A percentile compares a stretch with the other conserved stretches of the same genome.
phyloP scores from a whole-genome alignment of 2,888 invertebrate genomes.

The Heliconius ethilla region DNA sequence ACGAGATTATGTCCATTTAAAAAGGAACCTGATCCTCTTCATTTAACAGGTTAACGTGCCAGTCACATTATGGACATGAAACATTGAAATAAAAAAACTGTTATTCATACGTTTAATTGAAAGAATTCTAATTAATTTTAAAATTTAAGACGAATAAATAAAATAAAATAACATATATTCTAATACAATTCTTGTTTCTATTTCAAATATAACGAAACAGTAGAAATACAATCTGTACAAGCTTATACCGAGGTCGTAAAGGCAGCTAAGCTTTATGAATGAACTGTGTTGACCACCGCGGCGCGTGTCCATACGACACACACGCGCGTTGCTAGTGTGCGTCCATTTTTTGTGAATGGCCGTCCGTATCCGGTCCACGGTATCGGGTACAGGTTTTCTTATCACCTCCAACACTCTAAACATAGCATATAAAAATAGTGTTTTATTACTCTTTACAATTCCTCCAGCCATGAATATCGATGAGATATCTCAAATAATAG shows the following conservation, averaged over 20 bases:
- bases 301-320: conserved; percentile 39
- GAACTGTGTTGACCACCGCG: conserved; percentile 63
- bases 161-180: not conserved
- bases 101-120: conserved; percentile 8
- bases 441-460: conserved; percentile 78
- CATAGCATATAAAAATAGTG: conserved; percentile 79
- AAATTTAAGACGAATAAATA: not conserved
- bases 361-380: conserved; percentile 77
- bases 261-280: conserved; percentile 75
- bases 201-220: conserved; percentile 6
- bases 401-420: conserved; percentile 79
- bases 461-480: conserved; percentile 71
- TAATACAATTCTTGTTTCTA: not conserved
- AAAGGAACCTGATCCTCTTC: conserved; percentile 47
- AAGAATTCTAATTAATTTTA: not conserved
- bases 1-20: conserved; percentile 47
- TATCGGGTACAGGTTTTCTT: conserved; percentile 78
- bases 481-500: conserved; percentile 71
- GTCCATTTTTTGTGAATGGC: conserved; percentile 79
- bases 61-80: conserved; percentile 35
- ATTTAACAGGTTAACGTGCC: conserved; percentile 48
- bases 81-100: conserved; percentile 34
- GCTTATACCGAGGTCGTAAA: conserved; percentile 47
- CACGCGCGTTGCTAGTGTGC: conserved; percentile 49
- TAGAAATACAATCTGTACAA: conserved; percentile 33